Evolutionary conservation across 2,888 invertebrate species (phyloP), one percentile per base, ranked within the genome.

Genomic region (Mimachlamys varia): DNA sequence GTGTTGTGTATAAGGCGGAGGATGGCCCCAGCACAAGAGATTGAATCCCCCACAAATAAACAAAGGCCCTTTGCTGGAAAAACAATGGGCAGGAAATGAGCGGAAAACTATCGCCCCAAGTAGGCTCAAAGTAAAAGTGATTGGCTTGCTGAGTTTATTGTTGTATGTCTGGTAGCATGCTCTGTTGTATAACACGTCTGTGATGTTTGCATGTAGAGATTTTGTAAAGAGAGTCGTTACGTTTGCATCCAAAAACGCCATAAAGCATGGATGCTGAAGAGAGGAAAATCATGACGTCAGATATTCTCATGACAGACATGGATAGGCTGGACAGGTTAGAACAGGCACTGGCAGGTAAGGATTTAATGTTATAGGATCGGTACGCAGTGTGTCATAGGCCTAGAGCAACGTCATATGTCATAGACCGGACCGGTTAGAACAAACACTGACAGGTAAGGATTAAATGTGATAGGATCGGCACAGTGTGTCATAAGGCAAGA

Each of bases 151-250:
- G 19, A 53, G 53, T 53, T 13, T 76, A 76, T 33, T 76, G 76
- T 76, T 76, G 76, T 76, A 33, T 76, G 76, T 76, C 33, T 76
- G 27, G 13, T 27, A 76, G 76, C 76, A 76, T 76, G 76, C 33
- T 76, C 13, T 76, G 76, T 76, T 76, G 76, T 53, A 19, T 53
- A 5, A 5, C 44, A 44, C 44, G 7, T 44, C 19, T 53, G 12
- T 76, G 76, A 27, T 33, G 33, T 76, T 27, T 76, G 76, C 76
- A 76, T 76, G 76, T 33, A 76, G 76, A 76, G 12, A 7, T 33
- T 33, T 33, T 22, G 19, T 58, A 58, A 19, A 58, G 58, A 4
- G 22, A 58, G 22, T 22, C n/a, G 22, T 19, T 22, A 58, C 22
- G 22, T 58, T 58, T 58, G 19, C n/a, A 10, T 58, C 58, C 22